Base-by-base conservation (phyloP, 2,888 invertebrate species). In the Didymodactylos carnosus region DNA sequence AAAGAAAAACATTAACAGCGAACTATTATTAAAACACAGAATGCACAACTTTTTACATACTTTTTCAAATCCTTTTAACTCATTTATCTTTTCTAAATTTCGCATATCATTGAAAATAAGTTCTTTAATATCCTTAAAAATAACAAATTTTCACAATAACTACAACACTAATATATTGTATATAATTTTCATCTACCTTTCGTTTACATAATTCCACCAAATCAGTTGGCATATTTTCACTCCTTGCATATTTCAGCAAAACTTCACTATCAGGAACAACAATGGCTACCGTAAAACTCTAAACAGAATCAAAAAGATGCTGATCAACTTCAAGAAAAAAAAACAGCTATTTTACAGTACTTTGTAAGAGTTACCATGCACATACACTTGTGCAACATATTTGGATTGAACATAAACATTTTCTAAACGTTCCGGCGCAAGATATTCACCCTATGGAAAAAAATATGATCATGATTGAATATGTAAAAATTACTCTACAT, bases 251-350 rank as follows among this genome's bases (percentile, higher is more conserved):
- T n/a, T 75, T 75, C 39, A 73, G 72, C 29, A 95, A 87, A 49
- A 91, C 90, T 80, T 94, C 92, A 53, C 92, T 91, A 81, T 97
- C 94, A 23, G 97, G 97, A 75, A 97, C 92, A 75, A 95, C 90
- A 73, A 98, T 88, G 40, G 91, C 97, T 75, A 98, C 90, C 78
- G 94, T 88, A 84, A 91, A 92, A 75, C 93, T 78, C 81, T 75
- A 62, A 13, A 3, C 0, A 62, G 1, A 27, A 4, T n/a, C 2
- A 46, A 6, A 4, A 46, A 46, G 11, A 46, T 3, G 7, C 14
- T 43, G 19, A 4, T 19, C 19, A 43, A 43, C 4, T 19, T 23
- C 46, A 27, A 11, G 27, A 19, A 25, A 6, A 14, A 27, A 7
- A 27, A 3, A 51, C 11, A 27, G 23, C 13, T 27, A 23, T 27